Evolutionary conservation across 2,888 invertebrate genomes (phyloP), one percentile per base, ranked within the genome.

Genomic region (Rhogogaster chlorosoma): DNA sequence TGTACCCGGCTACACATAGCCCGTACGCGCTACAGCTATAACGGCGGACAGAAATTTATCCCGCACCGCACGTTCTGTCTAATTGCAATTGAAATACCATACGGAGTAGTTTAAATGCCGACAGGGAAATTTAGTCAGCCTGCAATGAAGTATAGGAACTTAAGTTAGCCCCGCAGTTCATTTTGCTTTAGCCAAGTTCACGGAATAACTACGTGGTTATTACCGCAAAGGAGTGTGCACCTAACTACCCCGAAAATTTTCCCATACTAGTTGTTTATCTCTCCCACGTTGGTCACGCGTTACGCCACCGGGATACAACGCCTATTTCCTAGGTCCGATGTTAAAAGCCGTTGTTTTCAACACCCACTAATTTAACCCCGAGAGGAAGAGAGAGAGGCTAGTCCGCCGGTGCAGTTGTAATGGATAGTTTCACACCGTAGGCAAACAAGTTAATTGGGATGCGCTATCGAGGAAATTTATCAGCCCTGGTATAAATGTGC

Each of bases 401-500:
- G 78, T 78, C 78, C 78, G n/a, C 15, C 77, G 61, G 67, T 67
- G 32, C 64, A 83, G 83, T 67, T 70, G 83, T 83, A 83, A 83
- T 70, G 83, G 67, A 83, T 83, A 83, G 83, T 70, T 83, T 70
- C 83, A 83, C 64, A 49, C 49, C 32, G 67, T 83, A 67, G 29
- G 83, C 83, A 83, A 83, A 83, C 83, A 83, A 83, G 83, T 83
- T 83, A 83, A 83, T 83, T 83, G 83, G 83, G 83, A 70, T 83
- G n/a, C 49, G 83, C 45, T 67, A 83, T 83, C 83, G 83, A 67
- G 83, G 45, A 67, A 67, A 83, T 83, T 83, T 83, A 83, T 83
- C 83, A 70, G 70, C 32, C n/a, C 53, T 22, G 80, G 80, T 18
- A n/a, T n/a, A 80, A 77, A 38, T 49, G 36, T 22, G 78, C 61